Conservation (phyloP, 2,113 vertebrate genomes). For the Rhombomys opimus region DNA sequence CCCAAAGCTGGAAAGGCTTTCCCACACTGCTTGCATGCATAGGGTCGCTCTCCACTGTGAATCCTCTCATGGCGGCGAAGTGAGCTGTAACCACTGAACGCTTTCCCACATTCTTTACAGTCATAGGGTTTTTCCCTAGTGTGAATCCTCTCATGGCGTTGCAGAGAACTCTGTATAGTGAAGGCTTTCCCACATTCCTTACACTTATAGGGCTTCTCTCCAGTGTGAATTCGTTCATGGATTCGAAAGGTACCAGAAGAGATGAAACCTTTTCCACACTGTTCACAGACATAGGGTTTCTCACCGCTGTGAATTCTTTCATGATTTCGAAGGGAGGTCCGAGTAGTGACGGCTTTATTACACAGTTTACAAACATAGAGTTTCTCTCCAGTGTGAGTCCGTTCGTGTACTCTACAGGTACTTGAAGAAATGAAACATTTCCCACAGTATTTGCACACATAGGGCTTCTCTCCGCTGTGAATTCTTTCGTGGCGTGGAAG, state of each 20-base stretch:
- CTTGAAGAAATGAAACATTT: conserved; percentile 9
- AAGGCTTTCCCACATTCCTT: neutral
- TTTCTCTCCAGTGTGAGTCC: conserved; percentile 29
- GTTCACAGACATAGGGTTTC: neutral
- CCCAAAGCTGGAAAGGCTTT: conserved; percentile 12
- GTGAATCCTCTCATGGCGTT: conserved; percentile 25
- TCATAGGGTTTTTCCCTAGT: conserved; percentile 9
- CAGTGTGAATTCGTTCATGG: neutral
- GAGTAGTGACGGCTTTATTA: conserved; percentile 25
- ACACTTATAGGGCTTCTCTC: neutral
- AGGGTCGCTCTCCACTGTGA: conserved; percentile 24
- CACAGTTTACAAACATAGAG: conserved; percentile 5
- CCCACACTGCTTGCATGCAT: conserved; percentile 18
- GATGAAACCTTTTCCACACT: neutral
- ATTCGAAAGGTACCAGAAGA: neutral
- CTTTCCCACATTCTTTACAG: conserved; percentile 26
- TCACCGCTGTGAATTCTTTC: neutral
- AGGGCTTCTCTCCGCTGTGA: conserved; percentile 31
- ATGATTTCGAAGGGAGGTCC: neutral
- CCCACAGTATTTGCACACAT: neutral
- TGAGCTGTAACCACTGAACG: neutral
- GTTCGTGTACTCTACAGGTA: neutral
- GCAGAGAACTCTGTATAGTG: conserved; percentile 30
- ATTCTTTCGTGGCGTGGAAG: conserved; percentile 16
- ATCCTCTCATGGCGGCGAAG: conserved; percentile 1